These are phyloP conservation scores for Ptiloglossa arizonensis DNA, from an alignment of 1,140 invertebrate genomes.

Conservation along the genomic window DNA sequence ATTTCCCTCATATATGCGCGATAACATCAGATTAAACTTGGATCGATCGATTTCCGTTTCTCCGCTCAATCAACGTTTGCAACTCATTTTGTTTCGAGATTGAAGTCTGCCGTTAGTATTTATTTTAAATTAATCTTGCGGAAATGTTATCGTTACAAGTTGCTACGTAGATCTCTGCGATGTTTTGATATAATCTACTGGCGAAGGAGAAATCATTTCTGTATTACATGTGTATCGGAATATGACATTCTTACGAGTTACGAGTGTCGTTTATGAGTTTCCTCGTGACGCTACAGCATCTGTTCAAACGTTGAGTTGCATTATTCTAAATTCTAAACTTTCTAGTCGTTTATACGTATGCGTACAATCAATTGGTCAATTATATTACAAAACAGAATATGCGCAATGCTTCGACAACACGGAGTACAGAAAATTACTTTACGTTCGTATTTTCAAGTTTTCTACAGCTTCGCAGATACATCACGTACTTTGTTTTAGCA, in stretches of 20 bases:
- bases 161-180: background rate
- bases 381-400: too few species aligned
- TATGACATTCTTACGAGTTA: background rate
- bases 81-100: background rate
- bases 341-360: background rate
- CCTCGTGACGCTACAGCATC: background rate
- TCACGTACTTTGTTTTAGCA: too few species aligned
- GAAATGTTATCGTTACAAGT: background rate
- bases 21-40: constrained; percentile 20
- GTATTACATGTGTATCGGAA: background rate
- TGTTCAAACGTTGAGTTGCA: background rate
- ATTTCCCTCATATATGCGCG: constrained; percentile 18
- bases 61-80: constrained; percentile 17
- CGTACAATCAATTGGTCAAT: too few species aligned
- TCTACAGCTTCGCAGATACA: too few species aligned
- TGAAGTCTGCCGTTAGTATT: background rate
- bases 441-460: too few species aligned
- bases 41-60: constrained; percentile 38
- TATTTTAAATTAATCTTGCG: constrained; percentile 24
- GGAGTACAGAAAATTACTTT: too few species aligned
- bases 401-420: too few species aligned
- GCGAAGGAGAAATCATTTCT: background rate
- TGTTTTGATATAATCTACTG: background rate
- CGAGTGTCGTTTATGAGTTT: background rate
- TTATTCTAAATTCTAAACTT: background rate